These are phyloP conservation scores for Heptranchias perlo DNA, from an alignment of 2,113 vertebrate species.

Conservation along the genomic window DNA sequence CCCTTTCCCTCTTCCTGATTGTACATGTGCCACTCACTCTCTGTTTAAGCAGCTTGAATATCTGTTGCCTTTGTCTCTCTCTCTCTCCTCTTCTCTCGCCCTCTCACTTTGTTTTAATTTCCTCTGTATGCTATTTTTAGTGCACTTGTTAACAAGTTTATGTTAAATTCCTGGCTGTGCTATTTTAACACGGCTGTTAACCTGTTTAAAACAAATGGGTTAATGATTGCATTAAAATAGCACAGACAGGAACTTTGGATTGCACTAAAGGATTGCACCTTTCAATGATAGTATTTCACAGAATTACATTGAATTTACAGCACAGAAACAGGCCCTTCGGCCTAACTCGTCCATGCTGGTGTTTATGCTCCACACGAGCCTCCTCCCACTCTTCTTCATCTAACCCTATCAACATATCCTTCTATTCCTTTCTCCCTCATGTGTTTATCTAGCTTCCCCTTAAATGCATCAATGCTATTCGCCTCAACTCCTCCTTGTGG, in stretches of 20 bases:
- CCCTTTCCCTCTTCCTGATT: neutral
- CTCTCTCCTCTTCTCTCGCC: no score
- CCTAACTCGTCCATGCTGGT: no score
- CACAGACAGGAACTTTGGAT: neutral
- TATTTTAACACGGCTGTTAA: neutral
- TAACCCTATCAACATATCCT: no score
- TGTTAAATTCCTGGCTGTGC: neutral
- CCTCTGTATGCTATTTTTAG: neutral
- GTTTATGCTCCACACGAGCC: no score
- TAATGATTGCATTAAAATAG: neutral
- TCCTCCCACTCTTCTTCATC: no score
- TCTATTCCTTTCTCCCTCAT: no score
- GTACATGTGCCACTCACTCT: neutral
- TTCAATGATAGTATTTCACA: neutral
- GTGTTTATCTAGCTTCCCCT: no score
- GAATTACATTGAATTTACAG: neutral
- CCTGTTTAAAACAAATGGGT: neutral
- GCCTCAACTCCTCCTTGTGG: no score
- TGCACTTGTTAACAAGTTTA: neutral
- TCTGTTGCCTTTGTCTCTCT: neutral
- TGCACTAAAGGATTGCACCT: neutral
- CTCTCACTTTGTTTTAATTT: neutral
- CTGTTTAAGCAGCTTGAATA: neutral
- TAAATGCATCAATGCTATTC: no score
- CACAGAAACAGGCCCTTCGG: no score